These are phyloP conservation scores for Falco concolor DNA, from an alignment of 2,797 vertebrate genomes.

Conservation along the genomic window DNA sequence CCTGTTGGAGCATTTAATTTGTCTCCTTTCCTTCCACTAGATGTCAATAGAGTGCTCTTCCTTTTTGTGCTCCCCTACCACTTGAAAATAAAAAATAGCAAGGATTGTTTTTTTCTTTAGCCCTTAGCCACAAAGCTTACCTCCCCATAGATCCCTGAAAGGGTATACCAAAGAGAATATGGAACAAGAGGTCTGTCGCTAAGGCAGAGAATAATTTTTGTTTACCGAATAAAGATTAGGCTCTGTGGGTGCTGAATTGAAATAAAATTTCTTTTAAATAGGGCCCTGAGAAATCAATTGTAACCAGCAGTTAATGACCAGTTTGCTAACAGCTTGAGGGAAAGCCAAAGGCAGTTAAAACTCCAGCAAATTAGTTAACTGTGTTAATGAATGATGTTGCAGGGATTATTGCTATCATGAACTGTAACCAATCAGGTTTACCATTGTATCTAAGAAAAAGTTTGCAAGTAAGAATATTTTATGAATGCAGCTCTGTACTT, in stretches of 20 bases:
- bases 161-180: not conserved
- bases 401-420: constrained; percentile 72
- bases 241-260: constrained; percentile 61
- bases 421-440: constrained; percentile 69
- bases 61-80: not conserved
- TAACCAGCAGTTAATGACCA: constrained; percentile 71
- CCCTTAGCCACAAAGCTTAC: not conserved
- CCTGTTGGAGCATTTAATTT: not conserved
- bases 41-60: constrained; percentile 7
- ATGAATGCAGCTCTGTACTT: not conserved
- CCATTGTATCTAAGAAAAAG: constrained; percentile 31
- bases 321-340: constrained; percentile 71
- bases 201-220: constrained; percentile 47
- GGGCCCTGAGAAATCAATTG: constrained; percentile 69
- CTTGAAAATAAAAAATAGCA: not conserved
- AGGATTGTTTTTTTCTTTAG: not conserved
- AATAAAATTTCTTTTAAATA: constrained; percentile 75
- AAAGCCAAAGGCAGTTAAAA: constrained; percentile 72
- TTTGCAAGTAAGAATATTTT: constrained; percentile 50
- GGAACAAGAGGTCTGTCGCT: not conserved
- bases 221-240: constrained; percentile 65
- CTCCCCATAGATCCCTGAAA: not conserved
- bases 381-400: constrained; percentile 72
- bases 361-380: constrained; percentile 74
- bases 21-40: not conserved